These are phyloP conservation scores for Lochmaea crataegi DNA, from an alignment of 2,888 invertebrate species.

Conservation along the genomic window DNA sequence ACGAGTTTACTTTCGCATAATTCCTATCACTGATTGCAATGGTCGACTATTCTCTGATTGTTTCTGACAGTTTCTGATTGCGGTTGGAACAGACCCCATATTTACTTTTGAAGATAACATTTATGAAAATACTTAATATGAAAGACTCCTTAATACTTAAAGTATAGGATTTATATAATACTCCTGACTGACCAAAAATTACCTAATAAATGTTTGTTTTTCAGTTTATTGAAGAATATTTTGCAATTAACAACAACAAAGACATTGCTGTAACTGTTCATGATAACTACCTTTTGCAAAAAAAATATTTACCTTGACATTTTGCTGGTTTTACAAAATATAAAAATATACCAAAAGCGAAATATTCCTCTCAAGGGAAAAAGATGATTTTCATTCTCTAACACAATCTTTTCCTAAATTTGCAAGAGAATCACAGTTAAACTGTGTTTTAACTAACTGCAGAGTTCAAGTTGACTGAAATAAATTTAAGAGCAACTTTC, in stretches of 20 bases:
- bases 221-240: not conserved
- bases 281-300: slow-evolving; percentile 11
- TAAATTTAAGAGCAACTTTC: slow-evolving; percentile 30
- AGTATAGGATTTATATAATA: not conserved
- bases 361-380: slow-evolving; percentile 25
- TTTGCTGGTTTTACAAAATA: slow-evolving; percentile 30
- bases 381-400: slow-evolving; percentile 23
- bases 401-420: slow-evolving; percentile 32
- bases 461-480: slow-evolving; percentile 42
- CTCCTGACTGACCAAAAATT: slow-evolving; percentile 13
- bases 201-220: not conserved
- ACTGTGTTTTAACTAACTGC: slow-evolving; percentile 15
- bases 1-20: too few relatives aligned
- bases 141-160: not conserved
- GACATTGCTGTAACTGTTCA: not conserved
- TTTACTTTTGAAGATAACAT: too few relatives aligned
- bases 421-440: slow-evolving; percentile 17
- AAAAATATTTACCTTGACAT: slow-evolving; percentile 33
- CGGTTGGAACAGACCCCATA: too few relatives aligned
- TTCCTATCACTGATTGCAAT: too few relatives aligned
- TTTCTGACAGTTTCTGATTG: too few relatives aligned
- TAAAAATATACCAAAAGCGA: slow-evolving; percentile 27
- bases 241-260: not conserved
- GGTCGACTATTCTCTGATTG: too few relatives aligned
- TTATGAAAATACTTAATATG: not conserved